Evolutionary conservation across 1,140 invertebrate species (phyloP).

Genomic region (Bombus soroeensis): DNA sequence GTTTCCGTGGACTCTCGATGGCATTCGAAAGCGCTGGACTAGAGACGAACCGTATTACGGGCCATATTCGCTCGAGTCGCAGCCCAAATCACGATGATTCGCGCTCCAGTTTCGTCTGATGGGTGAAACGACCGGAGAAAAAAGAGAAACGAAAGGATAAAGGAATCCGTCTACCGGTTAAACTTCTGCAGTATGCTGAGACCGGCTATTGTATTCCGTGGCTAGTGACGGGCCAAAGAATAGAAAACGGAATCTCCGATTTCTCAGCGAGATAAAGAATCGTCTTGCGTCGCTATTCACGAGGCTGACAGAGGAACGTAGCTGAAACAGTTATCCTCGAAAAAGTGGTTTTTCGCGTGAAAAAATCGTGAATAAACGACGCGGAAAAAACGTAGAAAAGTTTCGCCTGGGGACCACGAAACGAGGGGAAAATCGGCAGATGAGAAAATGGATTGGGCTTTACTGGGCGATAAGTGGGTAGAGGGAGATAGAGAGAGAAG

Average conservation of each 20-base stretch:
- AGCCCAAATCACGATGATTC: conserved; percentile 3
- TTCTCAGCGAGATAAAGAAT: conserved; percentile 59
- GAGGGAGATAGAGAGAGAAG: background rate
- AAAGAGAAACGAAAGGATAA: conserved; percentile 39
- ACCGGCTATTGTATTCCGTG: conserved; percentile 44
- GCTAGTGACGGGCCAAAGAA: conserved; percentile 50
- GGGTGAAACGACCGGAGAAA: background rate
- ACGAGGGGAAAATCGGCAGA: background rate
- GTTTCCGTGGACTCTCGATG: background rate
- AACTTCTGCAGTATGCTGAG: conserved; percentile 10
- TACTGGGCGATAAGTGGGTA: background rate
- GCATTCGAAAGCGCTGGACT: background rate
- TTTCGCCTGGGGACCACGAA: background rate
- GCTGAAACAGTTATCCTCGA: conserved; percentile 4
- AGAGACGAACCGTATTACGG: background rate
- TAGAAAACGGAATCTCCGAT: conserved; percentile 42
- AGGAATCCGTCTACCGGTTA: conserved; percentile 40
- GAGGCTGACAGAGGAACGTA: background rate
- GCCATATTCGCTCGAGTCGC: background rate
- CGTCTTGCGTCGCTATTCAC: conserved; percentile 39
- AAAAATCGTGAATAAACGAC: conserved; percentile 6
- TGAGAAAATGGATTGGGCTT: background rate
- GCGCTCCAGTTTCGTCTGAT: conserved; percentile 9
- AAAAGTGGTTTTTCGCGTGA: conserved; percentile 31
- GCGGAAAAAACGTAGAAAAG: background rate